Conservation (phyloP, 2,797 vertebrate genomes). For the Distichodus sexfasciatus region DNA sequence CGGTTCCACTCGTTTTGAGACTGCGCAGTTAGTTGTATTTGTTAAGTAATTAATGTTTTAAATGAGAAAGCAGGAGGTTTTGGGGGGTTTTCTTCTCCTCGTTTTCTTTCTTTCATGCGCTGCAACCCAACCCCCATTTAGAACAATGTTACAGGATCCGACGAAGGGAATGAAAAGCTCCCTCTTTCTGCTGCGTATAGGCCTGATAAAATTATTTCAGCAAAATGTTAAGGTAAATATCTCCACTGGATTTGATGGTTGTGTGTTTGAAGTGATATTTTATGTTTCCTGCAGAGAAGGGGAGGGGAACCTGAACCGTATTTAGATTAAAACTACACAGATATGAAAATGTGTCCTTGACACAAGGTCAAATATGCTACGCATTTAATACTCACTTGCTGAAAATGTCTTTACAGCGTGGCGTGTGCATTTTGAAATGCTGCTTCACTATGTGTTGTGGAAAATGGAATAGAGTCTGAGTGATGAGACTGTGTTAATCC, state of each 20-base stretch:
- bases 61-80: conserved; percentile 55
- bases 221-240: conserved; percentile 82
- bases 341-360: conserved; percentile 64
- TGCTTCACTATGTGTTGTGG: not conserved
- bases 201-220: conserved; percentile 77
- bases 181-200: conserved; percentile 73
- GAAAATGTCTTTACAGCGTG: conserved; percentile 51
- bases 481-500: not conserved
- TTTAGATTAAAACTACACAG: conserved; percentile 2
- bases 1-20: conserved; percentile 68
- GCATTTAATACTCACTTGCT: conserved; percentile 40
- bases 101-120: conserved; percentile 75
- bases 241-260: conserved; percentile 55
- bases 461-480: not conserved
- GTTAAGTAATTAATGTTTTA: conserved; percentile 53
- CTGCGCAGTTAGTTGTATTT: conserved; percentile 59
- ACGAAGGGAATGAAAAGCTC: conserved; percentile 78
- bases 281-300: not conserved
- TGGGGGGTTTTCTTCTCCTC: conserved; percentile 68
- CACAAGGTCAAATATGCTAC: conserved; percentile 68
- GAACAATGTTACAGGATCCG: conserved; percentile 75
- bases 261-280: conserved; percentile 34
- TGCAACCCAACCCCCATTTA: conserved; percentile 66
- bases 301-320: conserved; percentile 1
- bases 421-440: not conserved